Evolutionary conservation across 2,888 invertebrate species (phyloP).

Genomic region (Erebia palarica): DNA sequence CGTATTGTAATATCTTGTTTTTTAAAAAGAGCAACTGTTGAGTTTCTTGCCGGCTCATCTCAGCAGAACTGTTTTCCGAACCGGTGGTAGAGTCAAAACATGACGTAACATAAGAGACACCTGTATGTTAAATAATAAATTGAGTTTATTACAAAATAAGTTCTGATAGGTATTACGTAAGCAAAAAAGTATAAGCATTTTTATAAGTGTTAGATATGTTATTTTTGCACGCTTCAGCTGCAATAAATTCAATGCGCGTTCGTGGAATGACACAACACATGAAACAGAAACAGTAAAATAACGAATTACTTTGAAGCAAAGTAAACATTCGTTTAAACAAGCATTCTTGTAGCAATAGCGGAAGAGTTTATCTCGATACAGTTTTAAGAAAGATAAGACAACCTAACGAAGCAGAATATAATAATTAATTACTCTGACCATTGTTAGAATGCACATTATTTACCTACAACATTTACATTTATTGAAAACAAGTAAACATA

Average conservation of each 20-base stretch:
- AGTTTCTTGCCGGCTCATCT: too few relatives aligned
- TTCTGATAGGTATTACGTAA: background rate
- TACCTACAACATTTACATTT: background rate
- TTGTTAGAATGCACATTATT: background rate
- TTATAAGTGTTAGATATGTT: background rate
- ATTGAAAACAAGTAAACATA: too few relatives aligned
- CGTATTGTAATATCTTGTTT: too few relatives aligned
- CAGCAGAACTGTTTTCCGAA: too few relatives aligned
- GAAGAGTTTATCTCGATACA: slow-evolving; percentile 4
- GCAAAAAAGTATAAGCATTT: background rate
- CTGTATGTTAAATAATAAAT: too few relatives aligned
- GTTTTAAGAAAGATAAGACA: slow-evolving; percentile 3
- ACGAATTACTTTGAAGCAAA: slow-evolving; percentile 10
- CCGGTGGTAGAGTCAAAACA: too few relatives aligned
- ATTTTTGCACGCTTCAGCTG: background rate
- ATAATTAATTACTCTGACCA: background rate
- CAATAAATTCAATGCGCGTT: slow-evolving; percentile 1
- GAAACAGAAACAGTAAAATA: slow-evolving; percentile 3
- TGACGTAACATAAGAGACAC: too few relatives aligned
- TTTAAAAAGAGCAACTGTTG: too few relatives aligned
- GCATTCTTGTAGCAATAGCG: background rate
- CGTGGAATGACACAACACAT: slow-evolving; percentile 5
- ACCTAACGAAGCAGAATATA: background rate
- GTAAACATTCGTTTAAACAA: background rate
- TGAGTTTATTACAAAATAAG: background rate